phyloP scores from a whole-genome alignment of 2,888 invertebrate genomes.

The Drosophila atripex region DNA sequence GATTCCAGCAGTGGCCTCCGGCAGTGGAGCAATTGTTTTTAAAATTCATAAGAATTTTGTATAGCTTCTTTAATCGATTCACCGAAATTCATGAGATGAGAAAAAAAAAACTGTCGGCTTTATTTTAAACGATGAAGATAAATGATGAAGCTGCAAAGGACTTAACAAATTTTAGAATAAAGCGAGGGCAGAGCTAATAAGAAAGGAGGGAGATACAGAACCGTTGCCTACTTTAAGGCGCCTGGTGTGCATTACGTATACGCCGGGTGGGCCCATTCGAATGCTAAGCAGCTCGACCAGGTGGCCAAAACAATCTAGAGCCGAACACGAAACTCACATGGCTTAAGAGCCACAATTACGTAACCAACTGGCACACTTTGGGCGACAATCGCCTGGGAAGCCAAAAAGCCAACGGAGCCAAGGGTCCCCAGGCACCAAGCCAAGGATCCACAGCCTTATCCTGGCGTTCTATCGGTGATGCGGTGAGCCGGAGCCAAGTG shows the following conservation, averaged over 20 bases:
- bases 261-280: slow-evolving; percentile 30
- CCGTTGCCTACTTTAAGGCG: not conserved
- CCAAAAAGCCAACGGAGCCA: slow-evolving; percentile 4
- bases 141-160: not conserved
- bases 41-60: slow-evolving; percentile 1
- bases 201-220: not conserved
- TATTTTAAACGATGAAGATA: not conserved
- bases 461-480: not conserved
- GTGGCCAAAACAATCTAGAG: slow-evolving; percentile 8
- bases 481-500: slow-evolving; percentile 48
- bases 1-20: not conserved
- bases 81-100: not conserved
- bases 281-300: slow-evolving; percentile 28
- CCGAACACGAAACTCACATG: slow-evolving; percentile 10
- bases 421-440: not conserved
- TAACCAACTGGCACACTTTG: slow-evolving; percentile 33
- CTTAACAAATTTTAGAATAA: not conserved
- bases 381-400: slow-evolving; percentile 27
- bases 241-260: slow-evolving; percentile 17
- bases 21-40: slow-evolving; percentile 1
- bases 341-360: slow-evolving; percentile 22
- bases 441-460: not conserved
- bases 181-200: not conserved
- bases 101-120: not conserved
- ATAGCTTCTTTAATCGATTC: slow-evolving; percentile 1